Conservation (phyloP, 2,113 vertebrate genomes). For the Peromyscus polionotus region DNA sequence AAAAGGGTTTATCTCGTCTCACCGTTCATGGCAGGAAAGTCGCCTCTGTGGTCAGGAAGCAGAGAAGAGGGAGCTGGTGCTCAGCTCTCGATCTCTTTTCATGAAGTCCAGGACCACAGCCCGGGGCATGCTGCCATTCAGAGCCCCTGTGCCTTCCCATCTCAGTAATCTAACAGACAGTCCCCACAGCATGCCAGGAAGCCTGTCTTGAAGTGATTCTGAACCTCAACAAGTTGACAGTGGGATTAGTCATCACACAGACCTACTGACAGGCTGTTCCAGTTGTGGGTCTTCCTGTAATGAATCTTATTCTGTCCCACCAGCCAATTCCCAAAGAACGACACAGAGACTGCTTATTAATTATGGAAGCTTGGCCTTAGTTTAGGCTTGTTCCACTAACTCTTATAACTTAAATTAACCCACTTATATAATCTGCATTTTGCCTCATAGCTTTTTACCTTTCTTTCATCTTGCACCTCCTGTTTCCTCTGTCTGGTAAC, state of each 20-base stretch:
- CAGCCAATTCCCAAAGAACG: not conserved
- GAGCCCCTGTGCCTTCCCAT: not conserved
- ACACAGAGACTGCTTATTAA: not conserved
- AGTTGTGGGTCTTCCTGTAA: not conserved
- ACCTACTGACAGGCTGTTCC: not conserved
- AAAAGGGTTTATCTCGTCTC: not conserved
- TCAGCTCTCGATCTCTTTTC: not conserved
- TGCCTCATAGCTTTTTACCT: not conserved
- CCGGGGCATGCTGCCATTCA: not conserved
- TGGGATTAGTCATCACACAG: too few species aligned
- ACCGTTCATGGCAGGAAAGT: not conserved
- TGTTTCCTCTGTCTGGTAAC: not conserved
- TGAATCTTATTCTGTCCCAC: not conserved
- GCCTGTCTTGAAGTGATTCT: not conserved
- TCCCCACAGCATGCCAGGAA: not conserved
- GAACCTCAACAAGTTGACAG: not conserved
- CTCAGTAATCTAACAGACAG: not conserved
- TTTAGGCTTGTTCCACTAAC: not conserved
- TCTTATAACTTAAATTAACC: not conserved
- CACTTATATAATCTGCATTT: not conserved
- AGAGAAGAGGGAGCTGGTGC: not conserved
- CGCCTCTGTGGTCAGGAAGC: not conserved
- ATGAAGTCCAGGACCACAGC: not conserved
- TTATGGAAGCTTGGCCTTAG: not conserved
- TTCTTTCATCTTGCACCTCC: not conserved